Evolutionary conservation across 1,140 invertebrate genomes (phyloP).

Genomic region (Sitodiplosis mosellana): DNA sequence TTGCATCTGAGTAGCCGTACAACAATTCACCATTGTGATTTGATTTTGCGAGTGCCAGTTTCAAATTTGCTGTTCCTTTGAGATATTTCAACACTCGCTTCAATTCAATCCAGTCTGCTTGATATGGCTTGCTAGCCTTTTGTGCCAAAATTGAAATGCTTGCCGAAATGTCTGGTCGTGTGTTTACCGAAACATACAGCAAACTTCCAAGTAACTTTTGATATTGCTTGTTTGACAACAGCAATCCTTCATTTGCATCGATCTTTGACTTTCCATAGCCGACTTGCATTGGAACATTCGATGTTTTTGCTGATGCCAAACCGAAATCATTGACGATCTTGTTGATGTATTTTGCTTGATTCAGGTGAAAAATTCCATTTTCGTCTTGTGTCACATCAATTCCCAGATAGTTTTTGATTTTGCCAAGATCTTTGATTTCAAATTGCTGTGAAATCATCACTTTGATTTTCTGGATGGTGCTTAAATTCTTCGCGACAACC

Average conservation of each 20-base stretch:
- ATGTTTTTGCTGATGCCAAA: conserved; percentile 3
- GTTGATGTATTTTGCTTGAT: conserved; percentile 2
- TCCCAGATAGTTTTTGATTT: background rate
- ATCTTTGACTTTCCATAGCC: conserved; percentile 3
- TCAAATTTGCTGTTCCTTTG: background rate
- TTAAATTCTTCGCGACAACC: background rate
- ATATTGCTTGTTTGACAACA: conserved; percentile 4
- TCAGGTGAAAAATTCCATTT: conserved; percentile 3
- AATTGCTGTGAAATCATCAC: background rate
- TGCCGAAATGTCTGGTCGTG: conserved; percentile 8
- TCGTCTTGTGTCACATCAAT: background rate
- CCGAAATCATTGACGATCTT: background rate
- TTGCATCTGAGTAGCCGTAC: conserved; percentile 7
- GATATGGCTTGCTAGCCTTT: background rate
- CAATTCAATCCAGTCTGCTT: background rate
- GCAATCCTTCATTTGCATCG: background rate
- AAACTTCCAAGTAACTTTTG: conserved; percentile 7
- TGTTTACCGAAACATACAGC: conserved; percentile 7
- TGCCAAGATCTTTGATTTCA: background rate
- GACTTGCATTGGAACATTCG: conserved; percentile 5
- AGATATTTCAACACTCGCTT: background rate
- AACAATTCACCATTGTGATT: background rate
- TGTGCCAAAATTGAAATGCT: background rate
- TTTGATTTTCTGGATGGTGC: background rate
- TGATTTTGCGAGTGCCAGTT: background rate